Evolutionary conservation across 2,888 invertebrate genomes (phyloP), one percentile per base, ranked within the genome.

Genomic region (Drosophila conformis): DNA sequence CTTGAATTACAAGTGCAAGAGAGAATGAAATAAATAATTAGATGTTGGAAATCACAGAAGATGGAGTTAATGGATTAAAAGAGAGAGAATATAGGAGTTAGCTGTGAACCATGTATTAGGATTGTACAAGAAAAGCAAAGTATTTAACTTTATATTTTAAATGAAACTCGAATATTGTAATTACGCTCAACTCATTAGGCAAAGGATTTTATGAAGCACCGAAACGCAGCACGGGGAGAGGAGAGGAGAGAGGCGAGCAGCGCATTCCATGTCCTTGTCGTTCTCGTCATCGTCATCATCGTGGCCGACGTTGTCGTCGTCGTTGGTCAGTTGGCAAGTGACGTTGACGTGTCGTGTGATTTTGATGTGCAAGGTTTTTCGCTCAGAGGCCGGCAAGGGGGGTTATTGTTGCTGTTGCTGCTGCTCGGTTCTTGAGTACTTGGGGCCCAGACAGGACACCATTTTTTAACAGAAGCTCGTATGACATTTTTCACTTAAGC

Each of bases 401-500:
- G 65, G 76, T 61, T 62, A 21, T n/a, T 31, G 65, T 33, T 31
- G 54, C 21, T 11, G 49, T 54, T 38, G 62, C 36, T 11, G 46
- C 42, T 40, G 21, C 60, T 57, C 51, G 57, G 48, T 21, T 42
- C 48, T 36, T 56, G 62, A 63, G 64, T 36, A 60, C 57, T 71
- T 61, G 61, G 46, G 68, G 64, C 58, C 56, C 67, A 59, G 73
- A 73, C 66, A 62, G 31, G 52, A 58, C 57, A 65, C 59, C 57
- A 61, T 59, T 72, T 73, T 69, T 52, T 57, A 62, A 65, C 77
- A 79, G 83, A 82, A 82, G 81, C 78, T 75, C 80, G 76, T 88
- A 88, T 89, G 90, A 90, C 90, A 88, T 88, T 90, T 91, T 90
- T 90, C 85, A 91, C 91, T 90, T 88, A 89, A 89, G 90, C 84